phyloP scores from a whole-genome alignment of 2,797 vertebrate genomes.

The Parotocinclus haroldoi region DNA sequence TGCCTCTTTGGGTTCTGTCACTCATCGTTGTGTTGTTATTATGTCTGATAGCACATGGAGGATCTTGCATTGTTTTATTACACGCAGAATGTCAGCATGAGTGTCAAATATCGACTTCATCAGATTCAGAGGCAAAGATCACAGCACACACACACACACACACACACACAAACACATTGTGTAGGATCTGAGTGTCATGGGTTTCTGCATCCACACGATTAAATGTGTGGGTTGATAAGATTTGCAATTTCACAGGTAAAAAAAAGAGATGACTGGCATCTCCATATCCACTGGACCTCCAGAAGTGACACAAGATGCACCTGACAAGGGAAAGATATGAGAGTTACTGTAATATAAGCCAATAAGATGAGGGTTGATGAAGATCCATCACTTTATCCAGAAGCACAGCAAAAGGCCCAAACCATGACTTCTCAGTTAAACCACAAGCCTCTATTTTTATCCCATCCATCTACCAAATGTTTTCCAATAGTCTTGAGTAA shows the following conservation, averaged over 20 bases:
- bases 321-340: not conserved
- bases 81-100: slow-evolving; percentile 57
- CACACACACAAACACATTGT: slow-evolving; percentile 9
- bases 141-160: slow-evolving; percentile 15
- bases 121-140: slow-evolving; percentile 48
- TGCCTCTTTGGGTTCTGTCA: slow-evolving; percentile 35
- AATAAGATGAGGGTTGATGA: too few relatives aligned
- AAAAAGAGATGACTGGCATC: slow-evolving; percentile 24
- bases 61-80: slow-evolving; percentile 54
- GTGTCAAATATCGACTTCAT: slow-evolving; percentile 58
- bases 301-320: too few relatives aligned
- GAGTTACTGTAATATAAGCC: too few relatives aligned
- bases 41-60: slow-evolving; percentile 36
- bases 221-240: slow-evolving; percentile 52
- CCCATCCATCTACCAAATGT: too few relatives aligned
- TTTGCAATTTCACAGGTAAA: slow-evolving; percentile 11
- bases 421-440: too few relatives aligned
- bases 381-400: too few relatives aligned
- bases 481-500: too few relatives aligned
- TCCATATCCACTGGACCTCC: slow-evolving; percentile 29
- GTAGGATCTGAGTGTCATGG: slow-evolving; percentile 1
- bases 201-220: slow-evolving; percentile 50
- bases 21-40: slow-evolving; percentile 38
- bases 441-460: too few relatives aligned
- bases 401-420: too few relatives aligned